Evolutionary conservation across 2,113 vertebrate species (phyloP), one percentile per base, ranked within the genome.

Genomic region (Ictalurus furcatus): DNA sequence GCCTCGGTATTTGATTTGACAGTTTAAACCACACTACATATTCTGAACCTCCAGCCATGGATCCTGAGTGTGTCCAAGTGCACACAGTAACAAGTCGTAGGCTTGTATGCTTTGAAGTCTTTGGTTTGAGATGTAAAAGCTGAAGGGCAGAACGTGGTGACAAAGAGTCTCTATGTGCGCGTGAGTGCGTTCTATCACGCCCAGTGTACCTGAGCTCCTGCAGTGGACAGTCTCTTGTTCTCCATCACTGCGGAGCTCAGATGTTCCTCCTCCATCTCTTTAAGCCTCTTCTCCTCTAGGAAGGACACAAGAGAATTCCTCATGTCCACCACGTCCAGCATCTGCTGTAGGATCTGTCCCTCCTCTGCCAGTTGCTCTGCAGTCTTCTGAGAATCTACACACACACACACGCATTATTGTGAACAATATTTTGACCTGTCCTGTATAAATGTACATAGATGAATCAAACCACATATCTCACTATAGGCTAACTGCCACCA

Each of bases 261-360:
- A 6, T 94, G 93, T 87, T 95, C 94, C 83, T 95, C 93, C 5
- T 92, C 93, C 6, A 97, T 94, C 94, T 98, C 97, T 0, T 95
- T 97, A 92, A 97, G 96, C 91, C 98, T 94, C 93, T 96, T 95
- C 89, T 98, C 96, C 5, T 99, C 98, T 93, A 97, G 96, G 74
- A 98, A 93, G 1, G 95, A 92, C 88, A 99, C 98, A 91, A 99
- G 94, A 25, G 94, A 89, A 52, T 99, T 95, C 86, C 97, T 95
- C 95, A 97, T 96, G 92, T 98, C 95, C 93, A 99, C 97, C 92
- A 99, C 97, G 0, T 97, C 96, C 79, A 99, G 37, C 96, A 97
- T 95, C 94, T 97, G 93, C 37, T 87, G 93, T 52, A 98, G 94
- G 90, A 96, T 91, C 30, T 92, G 90, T 0, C 96, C 93, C 92